phyloP scores from a whole-genome alignment of 1,140 invertebrate genomes.

The Sycophaga agraensis region DNA sequence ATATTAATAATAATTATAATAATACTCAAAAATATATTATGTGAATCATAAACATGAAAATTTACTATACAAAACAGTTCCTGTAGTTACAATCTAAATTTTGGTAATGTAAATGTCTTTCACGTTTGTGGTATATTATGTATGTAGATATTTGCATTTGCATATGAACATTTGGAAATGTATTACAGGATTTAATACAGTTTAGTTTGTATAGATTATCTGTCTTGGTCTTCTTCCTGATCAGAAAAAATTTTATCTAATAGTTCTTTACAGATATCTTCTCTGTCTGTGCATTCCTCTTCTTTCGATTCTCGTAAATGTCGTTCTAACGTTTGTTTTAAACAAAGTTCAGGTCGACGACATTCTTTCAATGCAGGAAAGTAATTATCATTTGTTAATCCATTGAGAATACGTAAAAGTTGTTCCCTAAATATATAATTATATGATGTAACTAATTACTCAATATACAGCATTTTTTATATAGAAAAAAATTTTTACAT shows the following conservation, averaged over 20 bases:
- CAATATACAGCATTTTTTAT: not conserved
- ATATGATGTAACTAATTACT: conserved; percentile 1
- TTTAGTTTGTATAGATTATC: conserved; percentile 42
- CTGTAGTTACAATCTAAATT: too few relatives aligned
- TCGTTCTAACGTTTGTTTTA: conserved; percentile 51
- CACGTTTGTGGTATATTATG: too few relatives aligned
- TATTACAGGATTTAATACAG: too few relatives aligned
- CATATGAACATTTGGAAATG: too few relatives aligned
- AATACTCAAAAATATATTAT: too few relatives aligned
- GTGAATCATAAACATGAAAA: too few relatives aligned
- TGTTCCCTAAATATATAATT: conserved; percentile 57
- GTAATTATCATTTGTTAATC: conserved; percentile 55
- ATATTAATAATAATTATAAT: too few relatives aligned
- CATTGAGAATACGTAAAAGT: conserved; percentile 57
- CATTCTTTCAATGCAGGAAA: conserved; percentile 57
- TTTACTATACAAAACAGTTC: too few relatives aligned
- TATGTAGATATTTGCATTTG: too few relatives aligned
- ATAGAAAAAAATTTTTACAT: conserved; percentile 20
- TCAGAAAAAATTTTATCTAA: conserved; percentile 48
- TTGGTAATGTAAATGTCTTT: too few relatives aligned
- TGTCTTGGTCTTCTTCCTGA: conserved; percentile 41
- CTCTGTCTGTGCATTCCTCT: conserved; percentile 45
- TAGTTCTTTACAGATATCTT: conserved; percentile 43
- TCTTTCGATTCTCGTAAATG: conserved; percentile 46
- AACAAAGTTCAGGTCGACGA: conserved; percentile 54